Evolutionary conservation across 2,113 vertebrate genomes (phyloP).

Genomic region (Megalops atlanticus): DNA sequence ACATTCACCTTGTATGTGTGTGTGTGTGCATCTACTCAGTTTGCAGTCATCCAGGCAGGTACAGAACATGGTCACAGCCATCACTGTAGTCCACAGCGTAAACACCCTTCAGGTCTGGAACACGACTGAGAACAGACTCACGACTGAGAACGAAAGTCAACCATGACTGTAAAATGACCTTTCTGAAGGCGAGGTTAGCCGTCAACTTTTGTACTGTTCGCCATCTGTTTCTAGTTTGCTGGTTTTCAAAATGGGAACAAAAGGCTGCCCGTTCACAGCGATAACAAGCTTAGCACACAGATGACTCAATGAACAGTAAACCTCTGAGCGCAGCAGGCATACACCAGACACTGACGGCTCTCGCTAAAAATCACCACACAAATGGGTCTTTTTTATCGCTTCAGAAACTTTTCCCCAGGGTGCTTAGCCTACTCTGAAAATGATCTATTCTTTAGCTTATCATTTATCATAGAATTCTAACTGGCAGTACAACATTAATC

Average conservation of each 20-base stretch:
- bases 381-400: neutral
- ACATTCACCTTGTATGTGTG: neutral
- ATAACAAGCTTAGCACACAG: neutral
- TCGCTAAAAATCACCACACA: neutral
- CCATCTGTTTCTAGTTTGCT: conserved; percentile 18
- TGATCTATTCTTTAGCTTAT: neutral
- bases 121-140: neutral
- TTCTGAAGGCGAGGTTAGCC: neutral
- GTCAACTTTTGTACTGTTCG: no score
- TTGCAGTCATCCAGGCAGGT: neutral
- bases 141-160: neutral
- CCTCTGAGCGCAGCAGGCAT: neutral
- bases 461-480: neutral
- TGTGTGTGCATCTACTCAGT: no score
- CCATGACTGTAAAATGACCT: neutral
- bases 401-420: neutral
- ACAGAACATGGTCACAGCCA: neutral
- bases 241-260: conserved; percentile 13
- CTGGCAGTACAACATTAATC: no score
- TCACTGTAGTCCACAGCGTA: no score
- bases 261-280: neutral
- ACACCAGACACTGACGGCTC: neutral
- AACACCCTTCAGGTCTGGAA: no score
- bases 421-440: no score
- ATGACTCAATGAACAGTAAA: neutral